phyloP scores from a whole-genome alignment of 2,113 vertebrate genomes.

The Dasyurus viverrinus region DNA sequence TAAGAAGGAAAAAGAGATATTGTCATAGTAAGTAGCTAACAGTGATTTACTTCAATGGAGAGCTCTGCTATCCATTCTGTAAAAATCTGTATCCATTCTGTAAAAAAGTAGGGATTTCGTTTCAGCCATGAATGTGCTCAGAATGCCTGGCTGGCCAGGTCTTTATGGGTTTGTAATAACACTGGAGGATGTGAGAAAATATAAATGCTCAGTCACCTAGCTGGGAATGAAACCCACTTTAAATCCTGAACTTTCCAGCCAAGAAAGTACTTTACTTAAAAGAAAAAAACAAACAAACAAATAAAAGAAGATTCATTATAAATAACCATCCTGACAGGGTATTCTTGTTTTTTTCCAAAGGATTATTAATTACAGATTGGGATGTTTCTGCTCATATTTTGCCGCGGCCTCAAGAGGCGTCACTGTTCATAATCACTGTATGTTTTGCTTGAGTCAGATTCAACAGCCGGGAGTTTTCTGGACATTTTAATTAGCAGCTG shows the following conservation, averaged over 20 bases:
- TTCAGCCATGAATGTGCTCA: not conserved
- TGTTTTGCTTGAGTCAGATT: conserved; percentile 49
- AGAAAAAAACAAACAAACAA: conserved; percentile 12
- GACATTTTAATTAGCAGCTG: conserved; percentile 38
- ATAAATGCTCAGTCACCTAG: not conserved
- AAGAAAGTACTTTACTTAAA: conserved; percentile 49
- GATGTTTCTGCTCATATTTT: conserved; percentile 12
- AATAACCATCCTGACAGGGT: conserved; percentile 39
- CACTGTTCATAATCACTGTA: not conserved
- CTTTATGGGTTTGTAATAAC: not conserved
- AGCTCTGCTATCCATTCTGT: not conserved
- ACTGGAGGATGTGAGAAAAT: conserved; percentile 17
- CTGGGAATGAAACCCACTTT: not conserved
- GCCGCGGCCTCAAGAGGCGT: conserved; percentile 50
- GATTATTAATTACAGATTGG: conserved; percentile 63
- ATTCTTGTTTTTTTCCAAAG: conserved; percentile 61
- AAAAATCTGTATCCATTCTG: not conserved
- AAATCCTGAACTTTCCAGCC: conserved; percentile 28
- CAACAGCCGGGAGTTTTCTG: conserved; percentile 58
- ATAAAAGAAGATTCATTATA: conserved; percentile 50
- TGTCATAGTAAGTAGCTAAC: not conserved
- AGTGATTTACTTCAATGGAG: not conserved
- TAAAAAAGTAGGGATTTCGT: conserved; percentile 14
- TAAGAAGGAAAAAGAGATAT: not conserved
- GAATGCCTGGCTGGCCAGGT: not conserved